Base-by-base conservation (phyloP, 53 echinoderm and acorn worm species). In the Patiria pectinifera region DNA sequence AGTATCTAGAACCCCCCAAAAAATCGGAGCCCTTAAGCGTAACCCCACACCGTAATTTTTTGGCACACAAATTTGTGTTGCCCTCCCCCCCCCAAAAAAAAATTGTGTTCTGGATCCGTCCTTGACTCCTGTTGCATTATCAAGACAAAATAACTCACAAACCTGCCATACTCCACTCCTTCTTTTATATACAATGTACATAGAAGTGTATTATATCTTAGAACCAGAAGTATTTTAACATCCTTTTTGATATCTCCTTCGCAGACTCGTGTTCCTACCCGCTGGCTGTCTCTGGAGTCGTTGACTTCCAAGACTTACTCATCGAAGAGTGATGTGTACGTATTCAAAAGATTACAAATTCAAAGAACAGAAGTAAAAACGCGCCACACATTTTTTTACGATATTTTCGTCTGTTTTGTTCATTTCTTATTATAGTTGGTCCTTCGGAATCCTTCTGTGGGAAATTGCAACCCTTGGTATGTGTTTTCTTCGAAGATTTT, bases 271-370 rank as follows among this genome's bases (percentile, higher is more conserved):
- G 60, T 76, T 60, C 77, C 87, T 0, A 76, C 77, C 2, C 87
- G 77, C 59, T 87, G 87, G 87, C 49, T 87, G 25, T 59, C 87
- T 19, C 24, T 87, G 77, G 87, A 87, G 43, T 87, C 87, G 15
- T 35, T 87, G 87, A 76, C 58, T 48, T 53, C 12, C 1, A 0
- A 76, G 77, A 59, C 16, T n/a, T 76, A 76, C 59, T 59, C 87
- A 2, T 76, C 60, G 76, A 87, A 87, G 26, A 87, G 87, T 87
- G 87, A 87, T 76, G 87, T 87, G 87, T 87, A 62, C 76, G 87
- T 87, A 23, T 25, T 13, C 12, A 59, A 11, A 25, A 43, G 0
- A 19, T 3, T 12, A 84, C n/a, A n/a, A n/a, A n/a, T n/a, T n/a
- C n/a, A n/a, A n/a, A n/a, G n/a, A n/a, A n/a, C n/a, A n/a, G n/a